These are phyloP conservation scores for Bos indicus DNA, from an alignment of 2,113 vertebrate genomes.

Conservation along the genomic window DNA sequence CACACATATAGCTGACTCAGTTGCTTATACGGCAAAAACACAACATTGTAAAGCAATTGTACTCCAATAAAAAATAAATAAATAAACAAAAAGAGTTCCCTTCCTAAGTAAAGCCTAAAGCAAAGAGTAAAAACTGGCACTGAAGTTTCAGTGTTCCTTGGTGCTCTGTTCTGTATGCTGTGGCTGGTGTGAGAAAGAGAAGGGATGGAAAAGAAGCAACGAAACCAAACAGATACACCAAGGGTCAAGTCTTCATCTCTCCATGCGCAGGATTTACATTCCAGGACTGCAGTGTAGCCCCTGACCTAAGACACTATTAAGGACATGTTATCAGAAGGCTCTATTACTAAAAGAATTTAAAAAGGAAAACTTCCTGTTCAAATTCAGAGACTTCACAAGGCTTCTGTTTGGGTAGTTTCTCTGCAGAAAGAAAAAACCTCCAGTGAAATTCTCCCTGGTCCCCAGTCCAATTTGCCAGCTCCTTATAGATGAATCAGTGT, in stretches of 20 bases:
- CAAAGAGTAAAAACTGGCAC: not conserved
- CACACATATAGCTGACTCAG: not conserved
- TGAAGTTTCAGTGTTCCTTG: not conserved
- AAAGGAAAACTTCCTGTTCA: not conserved
- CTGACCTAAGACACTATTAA: not conserved
- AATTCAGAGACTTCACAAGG: not conserved
- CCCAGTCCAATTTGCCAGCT: slow-evolving; percentile 53
- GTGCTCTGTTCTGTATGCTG: not conserved
- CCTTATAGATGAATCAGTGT: slow-evolving; percentile 5
- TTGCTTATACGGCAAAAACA: not conserved
- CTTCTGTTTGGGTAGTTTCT: not conserved
- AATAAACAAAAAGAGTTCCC: not conserved
- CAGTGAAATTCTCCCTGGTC: slow-evolving; percentile 31
- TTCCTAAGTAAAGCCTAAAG: not conserved
- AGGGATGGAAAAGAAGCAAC: not conserved
- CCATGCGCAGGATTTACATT: not conserved
- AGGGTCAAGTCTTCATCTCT: not conserved
- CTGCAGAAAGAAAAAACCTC: slow-evolving; percentile 50
- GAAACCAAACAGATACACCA: not conserved
- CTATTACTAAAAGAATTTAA: not conserved
- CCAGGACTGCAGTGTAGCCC: not conserved
- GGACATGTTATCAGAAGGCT: not conserved
- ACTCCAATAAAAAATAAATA: not conserved
- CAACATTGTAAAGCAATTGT: not conserved
- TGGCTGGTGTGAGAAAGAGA: not conserved